These are phyloP conservation scores for Rhinolophus ferrumequinum DNA, from an alignment of 2,113 vertebrate species.

Conservation along the genomic window DNA sequence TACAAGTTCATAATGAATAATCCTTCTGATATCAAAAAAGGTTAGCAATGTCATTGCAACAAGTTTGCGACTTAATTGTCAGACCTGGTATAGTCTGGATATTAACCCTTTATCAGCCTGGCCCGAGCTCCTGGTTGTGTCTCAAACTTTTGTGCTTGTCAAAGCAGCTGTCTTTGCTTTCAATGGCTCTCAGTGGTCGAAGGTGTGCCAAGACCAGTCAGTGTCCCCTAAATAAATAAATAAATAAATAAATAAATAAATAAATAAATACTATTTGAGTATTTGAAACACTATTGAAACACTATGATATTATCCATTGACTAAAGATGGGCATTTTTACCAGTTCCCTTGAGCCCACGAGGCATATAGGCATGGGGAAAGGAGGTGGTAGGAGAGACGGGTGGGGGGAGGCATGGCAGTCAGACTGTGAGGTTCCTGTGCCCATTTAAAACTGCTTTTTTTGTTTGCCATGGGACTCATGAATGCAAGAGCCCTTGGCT, in stretches of 20 bases:
- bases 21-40: too few species aligned
- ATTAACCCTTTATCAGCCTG: neutral
- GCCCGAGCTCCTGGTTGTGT: neutral
- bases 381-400: too few species aligned
- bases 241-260: too few species aligned
- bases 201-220: neutral
- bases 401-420: too few species aligned
- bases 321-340: neutral
- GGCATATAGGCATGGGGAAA: neutral
- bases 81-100: neutral
- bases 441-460: neutral
- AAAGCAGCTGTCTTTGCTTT: neutral
- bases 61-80: too few species aligned
- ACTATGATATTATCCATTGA: too few species aligned
- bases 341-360: neutral
- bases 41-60: too few species aligned
- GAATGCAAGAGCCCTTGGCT: neutral
- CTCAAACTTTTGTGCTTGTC: neutral
- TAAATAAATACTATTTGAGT: too few species aligned
- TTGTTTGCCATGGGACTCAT: neutral
- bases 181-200: neutral
- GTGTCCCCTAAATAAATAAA: neutral
- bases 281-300: too few species aligned
- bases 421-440: neutral
- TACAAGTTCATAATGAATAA: too few species aligned